Base-by-base conservation (phyloP, 2,113 vertebrate species). In the Chroicocephalus ridibundus region DNA sequence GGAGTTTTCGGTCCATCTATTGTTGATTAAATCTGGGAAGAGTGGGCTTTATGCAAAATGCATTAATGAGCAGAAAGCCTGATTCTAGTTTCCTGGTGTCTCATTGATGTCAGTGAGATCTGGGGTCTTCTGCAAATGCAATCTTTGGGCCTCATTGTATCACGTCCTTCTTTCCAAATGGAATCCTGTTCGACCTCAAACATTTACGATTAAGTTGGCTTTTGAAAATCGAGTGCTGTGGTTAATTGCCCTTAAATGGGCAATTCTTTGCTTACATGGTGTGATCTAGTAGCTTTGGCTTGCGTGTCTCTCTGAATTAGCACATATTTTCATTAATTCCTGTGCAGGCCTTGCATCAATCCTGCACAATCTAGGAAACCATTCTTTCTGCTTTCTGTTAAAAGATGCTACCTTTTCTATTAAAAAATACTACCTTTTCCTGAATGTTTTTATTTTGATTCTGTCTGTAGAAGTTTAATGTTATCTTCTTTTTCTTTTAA, bases 401-500 rank as follows among this genome's bases (percentile, higher is more conserved):
- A 82, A 51, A 57, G 82, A 34, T 57, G 5, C 25, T 62, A 21
- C 40, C 19, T 42, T 83, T 64, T 64, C 31, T 36, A 1, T 94
- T 88, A 31, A 80, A 49, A 60, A 85, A 36, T 62, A 20, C 47
- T 93, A 5, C 29, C 18, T 93, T 57, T 86, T 69, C 38, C 11
- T 71, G 40, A 55, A 11, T 92, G 55, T 91, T 64, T 92, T 89
- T 88, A 24, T 80, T 82, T 76, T 57, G 21, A 54, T 84, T 27
- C 24, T 90, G 26, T 57, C 31, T 83, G 19, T 57, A 29, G 60
- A 87, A 91, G 10, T n/a, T 9, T 97, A 88, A 97, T 20, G 9
- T 42, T 65, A 12, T 6, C 34, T 91, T 55, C 20, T 91, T 82
- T 96, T 86, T 97, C 27, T 95, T 97, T 90, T 72, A 38, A 82